Base-by-base conservation (phyloP, 2,888 invertebrate genomes). In the Latrodectus elegans region DNA sequence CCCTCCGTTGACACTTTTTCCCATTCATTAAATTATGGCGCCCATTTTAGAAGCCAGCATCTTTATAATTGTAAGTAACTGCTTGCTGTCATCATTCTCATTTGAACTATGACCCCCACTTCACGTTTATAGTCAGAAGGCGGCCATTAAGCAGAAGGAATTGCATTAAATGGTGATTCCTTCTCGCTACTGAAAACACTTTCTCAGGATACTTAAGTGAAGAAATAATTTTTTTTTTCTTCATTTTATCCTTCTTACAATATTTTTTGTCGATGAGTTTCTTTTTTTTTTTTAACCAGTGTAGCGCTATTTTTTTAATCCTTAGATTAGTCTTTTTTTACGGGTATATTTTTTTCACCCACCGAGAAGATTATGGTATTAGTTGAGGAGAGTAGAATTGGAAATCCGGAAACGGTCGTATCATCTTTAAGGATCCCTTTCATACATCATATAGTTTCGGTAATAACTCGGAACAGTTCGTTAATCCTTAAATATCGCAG, bases 11-110 rank as follows among this genome's bases (percentile, higher is more conserved):
- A 22, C 22, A 55, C 55, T 55, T 55, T 55, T 55, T 15, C 15
- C 15, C 75, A 75, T 75, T 75, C 49, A 49, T 60, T 51, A 75
- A 75, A 75, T 64, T 38, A 65, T 64, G 55, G 49, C 53, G 64
- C 49, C 51, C 53, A 38, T 74, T 53, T 26, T 38, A 65, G 64
- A 64, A 75, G 14, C 38, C 17, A 38, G n/a, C n/a, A 17, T n/a
- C 67, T 68, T 80, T 60, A 78, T 78, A 80, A 80, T 80, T 65
- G 64, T 64, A 80, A 80, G 72, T 80, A 80, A 80, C 80, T 72
- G 68, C 71, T 64, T 72, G 71, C 80, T 80, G 72, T 80, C 80
- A 80, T 8, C 80, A 60, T 71, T 53, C 64, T 17, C 14, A 14
- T 72, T 17, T 80, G 80, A 80, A 80, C 80, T 80, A 22, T 80